Evolutionary conservation across 2,888 invertebrate genomes (phyloP).

Genomic region (Synanthedon myopaeformis): DNA sequence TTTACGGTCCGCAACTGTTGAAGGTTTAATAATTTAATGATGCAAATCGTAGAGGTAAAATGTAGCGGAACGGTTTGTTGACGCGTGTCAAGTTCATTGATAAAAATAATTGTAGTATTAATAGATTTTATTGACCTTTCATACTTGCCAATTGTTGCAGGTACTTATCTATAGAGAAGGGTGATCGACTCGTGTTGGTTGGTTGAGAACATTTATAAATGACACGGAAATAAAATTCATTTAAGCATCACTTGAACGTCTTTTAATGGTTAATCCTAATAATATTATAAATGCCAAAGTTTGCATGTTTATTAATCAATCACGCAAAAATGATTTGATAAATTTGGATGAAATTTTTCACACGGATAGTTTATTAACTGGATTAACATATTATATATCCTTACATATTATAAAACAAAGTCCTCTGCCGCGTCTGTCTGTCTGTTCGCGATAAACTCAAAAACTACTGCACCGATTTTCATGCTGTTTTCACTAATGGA

Average conservation of each 20-base stretch:
- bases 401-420: too few species aligned
- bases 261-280: not conserved
- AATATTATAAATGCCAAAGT: too few species aligned
- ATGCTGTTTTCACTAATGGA: too few species aligned
- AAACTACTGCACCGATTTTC: too few species aligned
- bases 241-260: not conserved
- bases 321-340: too few species aligned
- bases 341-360: too few species aligned
- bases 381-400: too few species aligned
- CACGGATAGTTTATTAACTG: too few species aligned
- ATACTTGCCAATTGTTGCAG: constrained; percentile 25
- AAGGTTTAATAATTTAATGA: constrained; percentile 16
- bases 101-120: constrained; percentile 45
- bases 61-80: constrained; percentile 33
- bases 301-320: too few species aligned
- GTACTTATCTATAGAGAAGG: not conserved
- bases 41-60: constrained; percentile 17
- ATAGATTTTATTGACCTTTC: constrained; percentile 39
- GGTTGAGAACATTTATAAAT: too few species aligned
- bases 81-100: constrained; percentile 57
- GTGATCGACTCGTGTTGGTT: not conserved
- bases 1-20: not conserved
- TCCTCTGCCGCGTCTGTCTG: too few species aligned
- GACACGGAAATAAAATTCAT: not conserved
- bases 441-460: too few species aligned